phyloP scores from a whole-genome alignment of 2,888 invertebrate species.

The Blomia tropicalis region DNA sequence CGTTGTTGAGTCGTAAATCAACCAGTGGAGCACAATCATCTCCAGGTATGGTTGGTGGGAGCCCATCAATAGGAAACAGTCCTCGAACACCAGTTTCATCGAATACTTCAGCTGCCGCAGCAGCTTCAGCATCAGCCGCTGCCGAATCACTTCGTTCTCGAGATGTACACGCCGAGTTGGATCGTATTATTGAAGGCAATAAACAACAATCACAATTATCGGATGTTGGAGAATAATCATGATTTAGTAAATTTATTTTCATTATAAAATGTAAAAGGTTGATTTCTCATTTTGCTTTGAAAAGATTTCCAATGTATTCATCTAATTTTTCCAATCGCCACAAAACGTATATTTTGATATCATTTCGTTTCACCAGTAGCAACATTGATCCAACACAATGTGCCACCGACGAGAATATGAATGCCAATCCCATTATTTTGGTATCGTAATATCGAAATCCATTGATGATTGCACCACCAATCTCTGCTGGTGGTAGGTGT shows the following conservation, averaged over 20 bases:
- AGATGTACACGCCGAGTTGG: slow-evolving; percentile 29
- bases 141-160: slow-evolving; percentile 21
- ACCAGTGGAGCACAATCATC: slow-evolving; percentile 18
- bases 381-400: neutral
- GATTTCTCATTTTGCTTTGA: neutral
- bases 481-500: neutral
- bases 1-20: slow-evolving; percentile 46
- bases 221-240: neutral
- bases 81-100: slow-evolving; percentile 13
- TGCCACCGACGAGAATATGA: neutral
- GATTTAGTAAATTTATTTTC: slow-evolving; percentile 1
- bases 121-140: neutral
- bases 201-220: neutral
- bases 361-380: slow-evolving; percentile 15
- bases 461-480: neutral
- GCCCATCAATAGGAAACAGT: neutral
- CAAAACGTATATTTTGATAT: slow-evolving; percentile 18
- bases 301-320: slow-evolving; percentile 1
- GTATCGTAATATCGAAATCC: slow-evolving; percentile 1
- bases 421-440: neutral
- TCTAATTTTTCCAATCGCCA: slow-evolving; percentile 8
- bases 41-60: slow-evolving; percentile 11
- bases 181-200: slow-evolving; percentile 26
- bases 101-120: neutral
- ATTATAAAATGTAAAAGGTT: no score